Percentiles rank a stretch among this genome's conserved stretches.
Conservation (phyloP, 2,113 vertebrate genomes). For the Phaethornis superciliosus region DNA sequence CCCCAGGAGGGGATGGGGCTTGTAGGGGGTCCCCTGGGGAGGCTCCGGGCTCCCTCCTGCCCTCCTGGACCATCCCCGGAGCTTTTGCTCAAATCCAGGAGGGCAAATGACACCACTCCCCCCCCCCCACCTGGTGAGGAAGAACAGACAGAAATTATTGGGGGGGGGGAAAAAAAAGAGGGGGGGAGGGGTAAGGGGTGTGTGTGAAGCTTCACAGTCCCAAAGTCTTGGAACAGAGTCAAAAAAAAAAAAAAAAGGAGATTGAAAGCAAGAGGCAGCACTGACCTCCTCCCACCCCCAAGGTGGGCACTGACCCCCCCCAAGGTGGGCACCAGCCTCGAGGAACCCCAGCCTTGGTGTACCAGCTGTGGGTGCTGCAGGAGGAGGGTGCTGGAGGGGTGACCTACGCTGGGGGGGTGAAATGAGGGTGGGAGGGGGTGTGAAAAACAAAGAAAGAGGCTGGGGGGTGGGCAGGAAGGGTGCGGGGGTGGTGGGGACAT, state of each 20-base stretch:
- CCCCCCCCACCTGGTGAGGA: no score
- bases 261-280: no score
- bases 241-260: neutral
- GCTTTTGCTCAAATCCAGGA: neutral
- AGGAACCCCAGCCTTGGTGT: neutral
- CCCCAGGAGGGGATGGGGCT: neutral
- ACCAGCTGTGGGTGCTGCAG: neutral
- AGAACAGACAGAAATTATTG: neutral
- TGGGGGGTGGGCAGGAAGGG: fast-evolving
- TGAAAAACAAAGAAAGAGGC: no score
- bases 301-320: no score
- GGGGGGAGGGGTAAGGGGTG: no score
- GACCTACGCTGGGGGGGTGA: no score
- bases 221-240: neutral
- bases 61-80: neutral
- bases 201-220: neutral
- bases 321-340: neutral
- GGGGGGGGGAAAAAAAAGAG: no score
- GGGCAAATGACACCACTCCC: no score
- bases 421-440: no score
- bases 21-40: no score
- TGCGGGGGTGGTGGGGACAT: neutral
- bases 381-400: no score
- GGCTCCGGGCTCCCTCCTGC: neutral
- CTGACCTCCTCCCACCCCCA: no score